Conservation (phyloP, 1,140 invertebrate genomes). For the Bombus cullumanus region DNA sequence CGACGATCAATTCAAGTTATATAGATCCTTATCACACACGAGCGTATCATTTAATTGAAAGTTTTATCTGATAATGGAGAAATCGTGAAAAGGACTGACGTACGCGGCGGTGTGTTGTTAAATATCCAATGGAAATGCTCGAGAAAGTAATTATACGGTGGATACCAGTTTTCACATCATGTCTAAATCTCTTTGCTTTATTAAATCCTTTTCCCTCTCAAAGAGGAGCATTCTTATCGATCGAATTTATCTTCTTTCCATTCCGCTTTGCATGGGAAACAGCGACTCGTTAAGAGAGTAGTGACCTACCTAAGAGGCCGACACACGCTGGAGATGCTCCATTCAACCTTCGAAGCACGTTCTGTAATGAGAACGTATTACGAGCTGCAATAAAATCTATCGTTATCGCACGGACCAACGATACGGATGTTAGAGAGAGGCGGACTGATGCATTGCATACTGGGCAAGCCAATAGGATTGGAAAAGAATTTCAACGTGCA, state of each 20-base stretch:
- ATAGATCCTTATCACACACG: neutral
- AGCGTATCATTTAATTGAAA: neutral
- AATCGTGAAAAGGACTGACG: neutral
- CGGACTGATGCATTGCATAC: neutral
- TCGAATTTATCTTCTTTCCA: slow-evolving; percentile 47
- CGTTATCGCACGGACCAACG: slow-evolving; percentile 34
- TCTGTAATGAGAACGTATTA: slow-evolving; percentile 45
- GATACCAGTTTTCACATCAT: slow-evolving; percentile 27
- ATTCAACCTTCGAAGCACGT: slow-evolving; percentile 41
- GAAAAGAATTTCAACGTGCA: slow-evolving; percentile 30
- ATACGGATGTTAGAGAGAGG: slow-evolving; percentile 12
- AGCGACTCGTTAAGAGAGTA: slow-evolving; percentile 36
- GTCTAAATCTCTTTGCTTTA: slow-evolving; percentile 29
- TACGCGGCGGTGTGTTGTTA: neutral
- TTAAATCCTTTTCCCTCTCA: slow-evolving; percentile 37
- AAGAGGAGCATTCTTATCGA: slow-evolving; percentile 38
- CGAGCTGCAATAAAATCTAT: slow-evolving; percentile 51
- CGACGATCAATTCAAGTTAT: neutral
- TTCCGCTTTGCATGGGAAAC: slow-evolving; percentile 39
- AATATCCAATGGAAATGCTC: neutral
- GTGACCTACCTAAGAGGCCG: slow-evolving; percentile 40
- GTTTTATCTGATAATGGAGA: neutral
- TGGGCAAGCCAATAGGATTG: neutral
- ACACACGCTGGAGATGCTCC: slow-evolving; percentile 28
- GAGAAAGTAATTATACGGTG: slow-evolving; percentile 24